Percentiles rank a stretch among this genome's conserved stretches.
phyloP scores from a whole-genome alignment of 1,140 invertebrate genomes.

The Cyphomyrmex costatus region DNA sequence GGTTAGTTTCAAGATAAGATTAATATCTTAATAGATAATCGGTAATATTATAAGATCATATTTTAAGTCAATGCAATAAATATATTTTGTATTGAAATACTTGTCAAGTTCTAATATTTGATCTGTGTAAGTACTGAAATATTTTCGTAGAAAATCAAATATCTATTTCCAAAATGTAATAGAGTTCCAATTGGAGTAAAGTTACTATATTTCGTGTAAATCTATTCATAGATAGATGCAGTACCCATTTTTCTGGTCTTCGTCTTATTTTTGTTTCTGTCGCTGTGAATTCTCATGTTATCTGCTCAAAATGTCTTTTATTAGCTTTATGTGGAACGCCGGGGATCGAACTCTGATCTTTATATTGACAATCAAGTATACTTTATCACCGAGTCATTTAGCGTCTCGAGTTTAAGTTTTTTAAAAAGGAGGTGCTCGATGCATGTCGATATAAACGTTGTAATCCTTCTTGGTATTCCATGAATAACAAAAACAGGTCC shows the following conservation, averaged over 20 bases:
- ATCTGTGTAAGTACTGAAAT: background rate
- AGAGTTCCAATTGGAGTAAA: no score
- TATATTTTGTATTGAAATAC: no score
- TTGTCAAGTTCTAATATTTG: background rate
- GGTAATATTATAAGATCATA: background rate
- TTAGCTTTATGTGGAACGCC: background rate
- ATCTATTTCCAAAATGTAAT: background rate
- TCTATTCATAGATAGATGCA: background rate
- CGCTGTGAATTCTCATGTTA: background rate
- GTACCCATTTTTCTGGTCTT: background rate
- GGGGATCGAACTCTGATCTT: background rate
- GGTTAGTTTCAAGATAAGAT: constrained; percentile 76
- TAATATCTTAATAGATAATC: background rate
- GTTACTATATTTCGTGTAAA: no score
- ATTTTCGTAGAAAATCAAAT: background rate
- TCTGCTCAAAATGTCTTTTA: background rate
- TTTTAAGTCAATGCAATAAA: no score
- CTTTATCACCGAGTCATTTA: background rate
- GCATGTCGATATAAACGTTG: no score
- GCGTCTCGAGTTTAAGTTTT: background rate
- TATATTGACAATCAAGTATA: background rate
- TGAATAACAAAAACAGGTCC: no score
- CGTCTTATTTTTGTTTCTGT: background rate
- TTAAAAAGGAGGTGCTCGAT: background rate
- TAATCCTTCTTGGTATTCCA: no score